Evolutionary conservation across 2,797 vertebrate species (phyloP).

Genomic region (Channallabes apus): DNA sequence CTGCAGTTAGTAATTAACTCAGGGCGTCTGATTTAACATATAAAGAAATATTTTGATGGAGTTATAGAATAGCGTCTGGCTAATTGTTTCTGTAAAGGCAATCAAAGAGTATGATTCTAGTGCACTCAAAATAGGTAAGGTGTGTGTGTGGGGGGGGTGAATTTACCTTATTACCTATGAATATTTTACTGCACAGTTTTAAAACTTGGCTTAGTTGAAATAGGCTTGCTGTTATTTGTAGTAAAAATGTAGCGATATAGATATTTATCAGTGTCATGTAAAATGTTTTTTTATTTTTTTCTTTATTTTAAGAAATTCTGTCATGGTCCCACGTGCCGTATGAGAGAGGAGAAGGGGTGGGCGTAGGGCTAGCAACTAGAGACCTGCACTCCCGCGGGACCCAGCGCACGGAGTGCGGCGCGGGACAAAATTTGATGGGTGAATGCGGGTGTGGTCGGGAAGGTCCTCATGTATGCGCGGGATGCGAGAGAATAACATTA

Average conservation of each 20-base stretch:
- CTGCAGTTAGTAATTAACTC: slow-evolving; percentile 39
- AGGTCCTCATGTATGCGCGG: too few species aligned
- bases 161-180: background rate
- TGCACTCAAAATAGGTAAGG: background rate
- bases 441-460: too few species aligned
- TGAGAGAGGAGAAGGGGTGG: too few species aligned
- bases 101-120: background rate
- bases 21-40: slow-evolving; percentile 21
- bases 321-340: too few species aligned
- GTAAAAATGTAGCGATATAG: background rate
- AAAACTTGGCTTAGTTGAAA: background rate
- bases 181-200: background rate
- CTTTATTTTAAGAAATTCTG: background rate
- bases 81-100: background rate
- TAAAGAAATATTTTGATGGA: slow-evolving; percentile 28
- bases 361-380: too few species aligned
- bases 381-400: too few species aligned
- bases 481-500: too few species aligned
- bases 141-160: background rate
- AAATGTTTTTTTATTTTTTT: background rate
- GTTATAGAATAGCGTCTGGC: background rate
- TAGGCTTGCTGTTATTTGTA: background rate
- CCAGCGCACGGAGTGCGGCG: too few species aligned
- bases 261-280: background rate
- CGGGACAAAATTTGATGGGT: too few species aligned